These are phyloP conservation scores for Dipodomys ordii DNA, from an alignment of 2,113 vertebrate genomes.

Conservation along the genomic window DNA sequence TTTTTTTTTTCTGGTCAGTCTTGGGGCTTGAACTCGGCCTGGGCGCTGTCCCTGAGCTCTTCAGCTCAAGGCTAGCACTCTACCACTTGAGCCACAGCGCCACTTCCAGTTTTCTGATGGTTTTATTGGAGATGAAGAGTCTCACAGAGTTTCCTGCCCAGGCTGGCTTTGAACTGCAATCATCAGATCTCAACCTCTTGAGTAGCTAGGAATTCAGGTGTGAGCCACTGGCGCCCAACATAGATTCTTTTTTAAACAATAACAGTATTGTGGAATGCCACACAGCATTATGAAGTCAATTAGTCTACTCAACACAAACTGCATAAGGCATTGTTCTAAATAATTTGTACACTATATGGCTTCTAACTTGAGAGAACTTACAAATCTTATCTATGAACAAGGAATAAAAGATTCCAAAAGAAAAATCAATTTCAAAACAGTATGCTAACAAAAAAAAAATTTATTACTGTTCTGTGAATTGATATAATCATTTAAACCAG, in stretches of 20 bases:
- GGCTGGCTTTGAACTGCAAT: too few species aligned
- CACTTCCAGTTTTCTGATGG: too few species aligned
- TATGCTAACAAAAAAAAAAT: neutral
- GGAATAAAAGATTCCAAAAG: slow-evolving; percentile 19
- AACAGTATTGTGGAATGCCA: neutral
- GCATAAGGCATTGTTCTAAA: neutral
- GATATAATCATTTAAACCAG: neutral
- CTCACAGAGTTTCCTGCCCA: too few species aligned
- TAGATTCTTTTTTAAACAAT: neutral
- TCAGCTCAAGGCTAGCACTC: too few species aligned
- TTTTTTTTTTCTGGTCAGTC: too few species aligned
- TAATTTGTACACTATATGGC: neutral
- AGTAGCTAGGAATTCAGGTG: too few species aligned
- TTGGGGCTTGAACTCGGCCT: too few species aligned
- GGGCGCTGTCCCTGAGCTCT: too few species aligned
- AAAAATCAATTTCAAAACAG: slow-evolving; percentile 47
- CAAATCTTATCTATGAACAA: neutral
- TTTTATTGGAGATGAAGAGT: too few species aligned
- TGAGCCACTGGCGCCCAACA: too few species aligned
- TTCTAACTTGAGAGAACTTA: slow-evolving; percentile 55
- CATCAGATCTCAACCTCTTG: too few species aligned
- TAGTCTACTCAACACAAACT: neutral
- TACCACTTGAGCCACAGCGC: too few species aligned
- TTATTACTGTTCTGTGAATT: slow-evolving; percentile 33
- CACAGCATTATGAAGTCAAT: slow-evolving; percentile 43